Evolutionary conservation across 2,797 vertebrate species (phyloP).

Genomic region (Limosa lapponica): DNA sequence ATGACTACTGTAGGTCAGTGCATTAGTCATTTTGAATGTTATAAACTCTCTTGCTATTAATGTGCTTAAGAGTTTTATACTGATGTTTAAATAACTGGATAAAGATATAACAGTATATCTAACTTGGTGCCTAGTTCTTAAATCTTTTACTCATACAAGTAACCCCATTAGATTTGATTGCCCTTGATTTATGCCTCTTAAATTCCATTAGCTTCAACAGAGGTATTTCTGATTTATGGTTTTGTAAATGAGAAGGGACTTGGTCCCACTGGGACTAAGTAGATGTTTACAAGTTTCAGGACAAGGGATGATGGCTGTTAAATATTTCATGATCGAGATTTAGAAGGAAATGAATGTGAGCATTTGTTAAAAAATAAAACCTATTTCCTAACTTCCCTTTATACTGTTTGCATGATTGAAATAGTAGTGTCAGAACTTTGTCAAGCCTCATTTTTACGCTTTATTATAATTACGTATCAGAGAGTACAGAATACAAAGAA

Average conservation of each 20-base stretch:
- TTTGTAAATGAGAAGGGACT: slow-evolving; percentile 6
- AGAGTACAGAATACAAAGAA: neutral
- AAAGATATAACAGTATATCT: slow-evolving; percentile 4
- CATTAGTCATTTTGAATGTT: neutral
- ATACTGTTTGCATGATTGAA: neutral
- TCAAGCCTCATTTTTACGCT: neutral
- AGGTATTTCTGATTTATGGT: slow-evolving; percentile 19
- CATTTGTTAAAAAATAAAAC: slow-evolving; percentile 44
- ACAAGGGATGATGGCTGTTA: neutral
- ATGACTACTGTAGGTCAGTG: neutral
- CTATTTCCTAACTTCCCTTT: slow-evolving; percentile 16
- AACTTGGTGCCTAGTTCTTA: neutral
- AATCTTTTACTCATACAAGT: neutral
- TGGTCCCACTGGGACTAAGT: neutral
- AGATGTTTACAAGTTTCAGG: neutral
- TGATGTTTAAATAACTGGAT: slow-evolving; percentile 43
- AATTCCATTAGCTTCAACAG: slow-evolving; percentile 18
- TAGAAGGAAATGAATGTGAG: slow-evolving; percentile 14
- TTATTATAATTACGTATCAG: neutral
- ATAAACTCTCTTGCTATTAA: slow-evolving; percentile 25
- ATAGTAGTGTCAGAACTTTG: slow-evolving; percentile 4
- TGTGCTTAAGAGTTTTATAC: slow-evolving; percentile 20
- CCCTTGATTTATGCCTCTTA: slow-evolving; percentile 14
- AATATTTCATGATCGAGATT: slow-evolving; percentile 2
- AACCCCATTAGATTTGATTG: neutral